Percentiles rank a stretch among this genome's conserved stretches.
Conservation (phyloP, 2,888 invertebrate genomes). For the Drosophila nr. perissopoda region DNA sequence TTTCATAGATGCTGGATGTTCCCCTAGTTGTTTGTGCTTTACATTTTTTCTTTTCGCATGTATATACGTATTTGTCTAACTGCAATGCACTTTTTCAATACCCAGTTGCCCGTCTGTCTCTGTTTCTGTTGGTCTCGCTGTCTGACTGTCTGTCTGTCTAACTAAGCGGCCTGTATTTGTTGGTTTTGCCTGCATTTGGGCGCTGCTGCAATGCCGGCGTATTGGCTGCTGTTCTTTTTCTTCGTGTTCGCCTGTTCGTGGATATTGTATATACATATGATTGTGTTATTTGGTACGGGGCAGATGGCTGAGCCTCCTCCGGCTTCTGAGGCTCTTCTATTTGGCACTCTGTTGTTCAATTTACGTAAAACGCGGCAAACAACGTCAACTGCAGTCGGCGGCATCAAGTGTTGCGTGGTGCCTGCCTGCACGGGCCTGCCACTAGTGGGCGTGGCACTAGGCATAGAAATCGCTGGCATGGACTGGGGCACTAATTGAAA, state of each 20-base stretch:
- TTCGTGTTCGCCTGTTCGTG: constrained; percentile 4
- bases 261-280: constrained; percentile 10
- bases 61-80: constrained; percentile 49
- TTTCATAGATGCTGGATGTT: accelerated
- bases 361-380: constrained; percentile 71
- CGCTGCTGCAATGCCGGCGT: constrained; percentile 55
- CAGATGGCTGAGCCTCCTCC: constrained; percentile 34
- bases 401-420: constrained; percentile 63
- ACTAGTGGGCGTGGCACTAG: constrained; percentile 50
- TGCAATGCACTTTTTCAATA: constrained; percentile 74
- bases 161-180: constrained; percentile 47
- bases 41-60: constrained; percentile 30
- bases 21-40: constrained; percentile 19
- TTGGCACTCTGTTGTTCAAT: constrained; percentile 69
- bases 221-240: constrained; percentile 36
- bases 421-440: constrained; percentile 5
- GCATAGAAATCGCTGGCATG: constrained; percentile 62
- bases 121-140: not conserved
- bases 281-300: constrained; percentile 50
- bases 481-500: constrained; percentile 73
- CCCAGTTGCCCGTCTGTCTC: constrained; percentile 13
- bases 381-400: constrained; percentile 74
- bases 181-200: constrained; percentile 61
- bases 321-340: constrained; percentile 52
- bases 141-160: constrained; percentile 19